Conservation (phyloP, 2,888 invertebrate genomes). For the Taphrorychus bicolor region DNA sequence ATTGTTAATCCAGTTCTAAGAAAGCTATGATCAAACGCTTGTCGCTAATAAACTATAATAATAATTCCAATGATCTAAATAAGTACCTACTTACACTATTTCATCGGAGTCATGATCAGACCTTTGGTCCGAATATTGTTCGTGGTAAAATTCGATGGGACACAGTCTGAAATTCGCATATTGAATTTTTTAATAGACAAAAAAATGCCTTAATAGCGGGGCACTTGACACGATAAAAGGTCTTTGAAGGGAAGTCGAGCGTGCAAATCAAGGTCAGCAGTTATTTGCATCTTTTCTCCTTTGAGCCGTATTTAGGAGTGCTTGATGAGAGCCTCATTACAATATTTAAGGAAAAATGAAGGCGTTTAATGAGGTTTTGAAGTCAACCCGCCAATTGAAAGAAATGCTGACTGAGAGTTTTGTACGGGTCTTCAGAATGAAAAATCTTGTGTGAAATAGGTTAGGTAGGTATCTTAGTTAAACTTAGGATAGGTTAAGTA, state of each 20-base stretch:
- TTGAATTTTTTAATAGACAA: background rate
- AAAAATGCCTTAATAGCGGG: conserved; percentile 14
- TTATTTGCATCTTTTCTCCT: conserved; percentile 15
- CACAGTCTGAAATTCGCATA: conserved; percentile 48
- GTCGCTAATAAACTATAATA: background rate
- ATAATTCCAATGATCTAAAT: background rate
- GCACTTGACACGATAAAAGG: conserved; percentile 13
- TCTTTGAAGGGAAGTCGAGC: conserved; percentile 8
- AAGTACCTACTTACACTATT: conserved; percentile 46
- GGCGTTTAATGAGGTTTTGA: background rate
- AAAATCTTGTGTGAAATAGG: no score
- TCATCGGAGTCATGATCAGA: conserved; percentile 48
- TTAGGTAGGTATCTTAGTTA: no score
- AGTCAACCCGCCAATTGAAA: background rate
- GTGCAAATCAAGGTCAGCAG: conserved; percentile 15
- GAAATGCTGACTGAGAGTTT: no score
- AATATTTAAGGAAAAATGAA: conserved; percentile 9
- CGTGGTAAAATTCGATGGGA: conserved; percentile 51
- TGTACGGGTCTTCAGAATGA: no score
- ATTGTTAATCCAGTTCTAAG: conserved; percentile 77
- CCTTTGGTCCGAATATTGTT: conserved; percentile 49
- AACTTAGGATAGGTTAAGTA: no score
- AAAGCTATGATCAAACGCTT: background rate
- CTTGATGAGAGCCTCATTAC: conserved; percentile 14
- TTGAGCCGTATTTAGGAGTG: conserved; percentile 1